Evolutionary conservation across 2,888 invertebrate species (phyloP).

Genomic region (Globia sparganii): DNA sequence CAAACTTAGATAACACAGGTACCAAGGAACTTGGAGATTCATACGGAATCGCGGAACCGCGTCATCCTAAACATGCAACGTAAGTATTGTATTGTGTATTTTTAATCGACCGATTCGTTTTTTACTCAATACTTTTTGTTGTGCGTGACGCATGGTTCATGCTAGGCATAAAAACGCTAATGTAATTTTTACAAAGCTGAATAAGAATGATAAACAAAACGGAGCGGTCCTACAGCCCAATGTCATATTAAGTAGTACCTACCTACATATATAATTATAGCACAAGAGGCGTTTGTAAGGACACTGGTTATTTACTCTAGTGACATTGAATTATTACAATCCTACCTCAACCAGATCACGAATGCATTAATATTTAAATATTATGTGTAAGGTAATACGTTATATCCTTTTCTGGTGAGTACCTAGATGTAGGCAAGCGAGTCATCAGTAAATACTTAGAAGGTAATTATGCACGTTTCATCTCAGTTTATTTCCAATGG

Average conservation of each 20-base stretch:
- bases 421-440: conserved; percentile 11
- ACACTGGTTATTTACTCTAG: conserved; percentile 61
- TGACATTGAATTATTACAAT: conserved; percentile 68
- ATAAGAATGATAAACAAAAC: conserved; percentile 47
- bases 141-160: conserved; percentile 11
- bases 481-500: conserved; percentile 29
- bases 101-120: conserved; percentile 10
- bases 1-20: neutral
- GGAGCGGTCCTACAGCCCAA: conserved; percentile 44
- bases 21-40: neutral
- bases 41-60: conserved; percentile 7
- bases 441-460: conserved; percentile 22
- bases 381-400: conserved; percentile 39
- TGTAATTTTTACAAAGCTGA: conserved; percentile 47
- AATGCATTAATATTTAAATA: conserved; percentile 59
- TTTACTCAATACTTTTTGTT: conserved; percentile 36
- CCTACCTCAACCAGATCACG: conserved; percentile 57
- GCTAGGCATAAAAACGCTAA: conserved; percentile 18
- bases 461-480: conserved; percentile 3
- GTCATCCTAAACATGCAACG: conserved; percentile 17
- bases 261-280: conserved; percentile 53
- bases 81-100: conserved; percentile 1
- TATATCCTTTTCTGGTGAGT: conserved; percentile 40
- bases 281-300: conserved; percentile 56
- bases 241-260: conserved; percentile 41